These are phyloP conservation scores for Pyrgus malvae DNA, from an alignment of 2,888 invertebrate species.

Conservation along the genomic window DNA sequence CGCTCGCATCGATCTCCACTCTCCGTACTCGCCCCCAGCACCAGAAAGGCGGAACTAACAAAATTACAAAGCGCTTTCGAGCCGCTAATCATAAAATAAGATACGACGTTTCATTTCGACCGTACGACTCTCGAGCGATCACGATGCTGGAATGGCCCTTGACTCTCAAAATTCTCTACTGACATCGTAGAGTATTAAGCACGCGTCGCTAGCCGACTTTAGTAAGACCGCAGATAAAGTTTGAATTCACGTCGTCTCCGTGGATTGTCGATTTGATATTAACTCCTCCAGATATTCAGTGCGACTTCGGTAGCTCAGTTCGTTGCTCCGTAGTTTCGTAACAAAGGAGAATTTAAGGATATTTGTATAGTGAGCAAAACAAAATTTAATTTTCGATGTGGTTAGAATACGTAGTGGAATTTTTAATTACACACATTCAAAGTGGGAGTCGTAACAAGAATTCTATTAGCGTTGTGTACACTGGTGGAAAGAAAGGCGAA, in stretches of 20 bases:
- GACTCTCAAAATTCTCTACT: slow-evolving; percentile 79
- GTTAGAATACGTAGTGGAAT: slow-evolving; percentile 37
- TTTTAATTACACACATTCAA: slow-evolving; percentile 48
- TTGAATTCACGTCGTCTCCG: slow-evolving; percentile 50
- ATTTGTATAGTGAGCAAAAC: slow-evolving; percentile 25
- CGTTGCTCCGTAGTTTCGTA: slow-evolving; percentile 27
- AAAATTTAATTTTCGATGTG: slow-evolving; percentile 19
- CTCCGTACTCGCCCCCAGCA: slow-evolving; percentile 79
- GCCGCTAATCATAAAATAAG: slow-evolving; percentile 83
- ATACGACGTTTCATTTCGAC: slow-evolving; percentile 82
- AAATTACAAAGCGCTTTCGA: slow-evolving; percentile 82
- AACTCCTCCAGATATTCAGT: slow-evolving; percentile 30
- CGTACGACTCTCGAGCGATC: slow-evolving; percentile 80
- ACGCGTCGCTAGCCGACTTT: slow-evolving; percentile 59
- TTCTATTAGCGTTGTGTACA: slow-evolving; percentile 46
- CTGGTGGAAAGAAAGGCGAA: slow-evolving; percentile 15
- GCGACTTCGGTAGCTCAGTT: slow-evolving; percentile 17
- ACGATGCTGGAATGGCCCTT: slow-evolving; percentile 79
- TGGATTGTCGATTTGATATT: slow-evolving; percentile 36
- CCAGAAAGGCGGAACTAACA: slow-evolving; percentile 83
- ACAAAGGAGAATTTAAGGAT: slow-evolving; percentile 29
- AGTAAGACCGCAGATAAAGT: slow-evolving; percentile 59
- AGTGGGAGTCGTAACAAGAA: slow-evolving; percentile 47
- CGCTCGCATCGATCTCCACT: slow-evolving; percentile 80
- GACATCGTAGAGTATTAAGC: slow-evolving; percentile 71